These are phyloP conservation scores for Xanthorhoe spadicearia DNA, from an alignment of 2,888 invertebrate species.

Conservation along the genomic window DNA sequence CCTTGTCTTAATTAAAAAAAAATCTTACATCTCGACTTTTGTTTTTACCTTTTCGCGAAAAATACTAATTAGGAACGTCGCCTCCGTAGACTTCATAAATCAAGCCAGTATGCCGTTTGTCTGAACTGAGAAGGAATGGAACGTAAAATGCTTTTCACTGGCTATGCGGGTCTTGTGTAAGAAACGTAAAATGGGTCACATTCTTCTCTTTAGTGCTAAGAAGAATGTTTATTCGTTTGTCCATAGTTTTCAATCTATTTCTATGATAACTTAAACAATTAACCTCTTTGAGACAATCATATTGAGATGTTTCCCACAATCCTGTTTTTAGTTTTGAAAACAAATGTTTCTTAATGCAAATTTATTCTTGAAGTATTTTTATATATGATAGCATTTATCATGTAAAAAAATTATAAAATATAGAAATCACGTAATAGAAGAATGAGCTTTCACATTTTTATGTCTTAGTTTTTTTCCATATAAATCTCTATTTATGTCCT, in stretches of 20 bases:
- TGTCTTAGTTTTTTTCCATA: not conserved
- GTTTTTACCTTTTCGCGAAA: conserved; percentile 33
- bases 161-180: conserved; percentile 5
- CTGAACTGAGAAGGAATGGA: conserved; percentile 7
- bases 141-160: conserved; percentile 10
- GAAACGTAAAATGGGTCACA: conserved; percentile 11
- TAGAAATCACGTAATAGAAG: too few relatives aligned
- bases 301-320: too few relatives aligned
- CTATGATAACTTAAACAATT: too few relatives aligned
- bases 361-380: too few relatives aligned
- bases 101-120: conserved; percentile 27
- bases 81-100: conserved; percentile 35
- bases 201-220: not conserved
- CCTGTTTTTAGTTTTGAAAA: too few relatives aligned
- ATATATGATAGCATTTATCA: too few relatives aligned
- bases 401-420: too few relatives aligned
- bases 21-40: conserved; percentile 33
- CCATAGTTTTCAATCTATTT: not conserved
- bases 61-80: conserved; percentile 36
- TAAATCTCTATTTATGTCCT: not conserved
- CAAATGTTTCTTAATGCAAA: too few relatives aligned
- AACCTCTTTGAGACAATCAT: too few relatives aligned
- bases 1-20: conserved; percentile 38
- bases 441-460: too few relatives aligned
- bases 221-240: not conserved